Conservation (phyloP, 2,113 vertebrate species). For the Aegithalos caudatus region DNA sequence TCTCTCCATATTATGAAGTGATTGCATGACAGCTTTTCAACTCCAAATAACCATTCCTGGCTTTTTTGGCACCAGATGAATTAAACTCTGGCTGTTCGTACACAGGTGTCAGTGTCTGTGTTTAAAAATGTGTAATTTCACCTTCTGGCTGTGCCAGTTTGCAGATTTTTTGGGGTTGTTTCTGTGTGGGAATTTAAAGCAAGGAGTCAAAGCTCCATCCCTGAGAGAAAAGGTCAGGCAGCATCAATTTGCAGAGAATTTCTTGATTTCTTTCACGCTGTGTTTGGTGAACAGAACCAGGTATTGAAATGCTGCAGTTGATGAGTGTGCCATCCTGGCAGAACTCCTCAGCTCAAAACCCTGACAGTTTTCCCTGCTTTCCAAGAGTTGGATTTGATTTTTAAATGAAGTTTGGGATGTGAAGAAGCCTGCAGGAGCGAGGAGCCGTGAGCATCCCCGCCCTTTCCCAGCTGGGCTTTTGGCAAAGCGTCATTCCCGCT, state of each 20-base stretch:
- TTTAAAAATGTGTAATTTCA: neutral
- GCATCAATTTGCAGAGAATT: neutral
- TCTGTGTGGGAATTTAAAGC: neutral
- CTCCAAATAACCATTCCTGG: neutral
- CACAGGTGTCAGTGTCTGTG: neutral
- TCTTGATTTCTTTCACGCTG: neutral
- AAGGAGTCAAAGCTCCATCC: neutral
- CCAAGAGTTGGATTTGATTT: neutral
- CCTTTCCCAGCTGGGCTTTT: constrained; percentile 89
- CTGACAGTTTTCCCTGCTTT: neutral
- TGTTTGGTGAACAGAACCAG: neutral
- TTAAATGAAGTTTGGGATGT: neutral
- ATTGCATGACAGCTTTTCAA: constrained; percentile 28
- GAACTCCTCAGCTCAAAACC: fast-evolving
- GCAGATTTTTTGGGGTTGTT: neutral
- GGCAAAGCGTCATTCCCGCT: constrained; percentile 75
- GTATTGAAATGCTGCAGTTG: neutral
- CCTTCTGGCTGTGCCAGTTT: neutral
- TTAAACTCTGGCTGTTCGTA: neutral
- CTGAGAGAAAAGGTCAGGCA: neutral
- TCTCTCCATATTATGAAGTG: neutral
- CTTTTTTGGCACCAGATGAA: neutral
- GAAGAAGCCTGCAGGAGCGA: neutral
- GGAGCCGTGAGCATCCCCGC: constrained; percentile 70
- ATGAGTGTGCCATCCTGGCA: neutral